Conservation (phyloP, 2,797 vertebrate species). For the Percopsis omiscomaycus region DNA sequence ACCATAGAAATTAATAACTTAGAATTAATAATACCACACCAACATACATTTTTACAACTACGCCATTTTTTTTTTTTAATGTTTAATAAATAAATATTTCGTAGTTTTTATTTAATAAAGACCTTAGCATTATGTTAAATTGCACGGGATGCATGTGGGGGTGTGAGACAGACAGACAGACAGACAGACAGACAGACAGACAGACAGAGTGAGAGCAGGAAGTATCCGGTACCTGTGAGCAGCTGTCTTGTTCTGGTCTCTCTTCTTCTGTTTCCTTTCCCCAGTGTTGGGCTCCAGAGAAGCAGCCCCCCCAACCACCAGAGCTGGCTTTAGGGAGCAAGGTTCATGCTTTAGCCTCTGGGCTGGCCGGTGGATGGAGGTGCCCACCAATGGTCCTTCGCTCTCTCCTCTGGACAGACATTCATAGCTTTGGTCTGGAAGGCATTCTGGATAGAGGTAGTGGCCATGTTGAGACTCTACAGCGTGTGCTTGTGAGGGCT, state of each 20-base stretch:
- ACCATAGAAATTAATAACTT: too few relatives aligned
- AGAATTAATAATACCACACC: too few relatives aligned
- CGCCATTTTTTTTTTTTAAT: too few relatives aligned
- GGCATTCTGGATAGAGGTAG: conserved; percentile 84
- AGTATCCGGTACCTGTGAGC: conserved; percentile 78
- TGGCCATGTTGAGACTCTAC: conserved; percentile 78
- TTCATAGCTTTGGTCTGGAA: conserved; percentile 83
- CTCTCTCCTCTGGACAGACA: conserved; percentile 80
- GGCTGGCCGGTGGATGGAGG: conserved; percentile 67
- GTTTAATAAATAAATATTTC: too few relatives aligned
- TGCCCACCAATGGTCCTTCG: conserved; percentile 63
- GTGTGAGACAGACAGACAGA: not conserved
- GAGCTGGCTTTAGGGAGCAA: conserved; percentile 71
- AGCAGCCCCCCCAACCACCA: conserved; percentile 57
- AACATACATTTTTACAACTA: too few relatives aligned
- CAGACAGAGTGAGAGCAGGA: not conserved
- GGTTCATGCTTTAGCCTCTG: conserved; percentile 79
- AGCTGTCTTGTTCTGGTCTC: conserved; percentile 93
- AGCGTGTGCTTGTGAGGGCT: conserved; percentile 72
- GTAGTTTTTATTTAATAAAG: too few relatives aligned
- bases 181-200: not conserved
- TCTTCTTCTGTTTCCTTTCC: conserved; percentile 92
- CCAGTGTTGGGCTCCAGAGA: conserved; percentile 67
- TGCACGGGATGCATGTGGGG: not conserved
- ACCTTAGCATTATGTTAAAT: not conserved